Evolutionary conservation across 1,140 invertebrate species (phyloP).

Genomic region (Drosophila prosaltans): DNA sequence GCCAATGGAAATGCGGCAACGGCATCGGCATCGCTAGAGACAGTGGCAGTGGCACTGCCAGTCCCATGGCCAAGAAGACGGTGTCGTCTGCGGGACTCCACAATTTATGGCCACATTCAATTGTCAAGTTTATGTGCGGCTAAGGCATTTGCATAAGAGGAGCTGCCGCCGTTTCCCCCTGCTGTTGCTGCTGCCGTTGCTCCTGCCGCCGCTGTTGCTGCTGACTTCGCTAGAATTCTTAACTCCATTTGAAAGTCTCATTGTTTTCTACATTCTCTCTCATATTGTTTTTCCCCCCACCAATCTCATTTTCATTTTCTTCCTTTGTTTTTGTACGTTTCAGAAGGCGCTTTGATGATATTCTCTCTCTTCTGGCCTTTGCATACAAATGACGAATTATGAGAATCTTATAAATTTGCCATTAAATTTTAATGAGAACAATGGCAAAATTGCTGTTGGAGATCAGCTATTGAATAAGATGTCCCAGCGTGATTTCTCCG

Average conservation of each 20-base stretch:
- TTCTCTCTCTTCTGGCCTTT: constrained; percentile 35
- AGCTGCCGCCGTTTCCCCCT: constrained; percentile 31
- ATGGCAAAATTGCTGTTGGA: constrained; percentile 61
- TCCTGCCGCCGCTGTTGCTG: background rate
- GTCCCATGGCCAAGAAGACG: constrained; percentile 22
- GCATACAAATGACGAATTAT: constrained; percentile 83
- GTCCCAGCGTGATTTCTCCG: constrained; percentile 81
- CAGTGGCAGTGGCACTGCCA: background rate
- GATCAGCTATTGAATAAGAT: constrained; percentile 78
- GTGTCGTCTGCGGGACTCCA: constrained; percentile 37
- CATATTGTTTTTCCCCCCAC: constrained; percentile 7
- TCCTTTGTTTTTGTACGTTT: constrained; percentile 35
- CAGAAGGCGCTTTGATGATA: constrained; percentile 58
- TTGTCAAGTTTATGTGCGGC: constrained; percentile 77
- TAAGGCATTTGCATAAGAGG: constrained; percentile 69
- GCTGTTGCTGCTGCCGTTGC: background rate
- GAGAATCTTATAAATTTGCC: constrained; percentile 82
- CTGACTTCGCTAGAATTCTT: constrained; percentile 62
- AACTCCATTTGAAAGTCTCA: constrained; percentile 67
- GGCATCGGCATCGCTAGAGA: too few species aligned
- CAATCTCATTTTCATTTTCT: constrained; percentile 24
- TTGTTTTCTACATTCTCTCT: constrained; percentile 46
- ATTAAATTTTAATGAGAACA: constrained; percentile 80
- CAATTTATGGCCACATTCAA: constrained; percentile 78
- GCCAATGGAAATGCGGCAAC: constrained; percentile 5